These are phyloP conservation scores for Rhynchotus rufescens DNA, from an alignment of 2,797 vertebrate genomes.

Conservation along the genomic window DNA sequence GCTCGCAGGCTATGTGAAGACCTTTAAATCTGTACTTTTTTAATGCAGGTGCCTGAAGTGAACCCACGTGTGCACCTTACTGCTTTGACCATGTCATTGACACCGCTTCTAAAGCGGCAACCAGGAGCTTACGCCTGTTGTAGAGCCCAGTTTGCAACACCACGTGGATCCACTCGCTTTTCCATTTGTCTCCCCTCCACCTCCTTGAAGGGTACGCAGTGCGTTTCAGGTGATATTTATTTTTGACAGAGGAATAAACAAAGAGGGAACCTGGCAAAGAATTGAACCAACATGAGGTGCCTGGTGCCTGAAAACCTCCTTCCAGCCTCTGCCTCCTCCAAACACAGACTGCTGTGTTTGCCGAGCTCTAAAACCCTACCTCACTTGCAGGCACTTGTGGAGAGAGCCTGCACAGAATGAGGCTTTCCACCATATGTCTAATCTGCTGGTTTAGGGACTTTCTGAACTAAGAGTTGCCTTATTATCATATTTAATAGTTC, in stretches of 20 bases:
- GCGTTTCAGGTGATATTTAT: background rate
- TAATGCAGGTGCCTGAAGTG: background rate
- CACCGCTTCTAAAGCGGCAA: background rate
- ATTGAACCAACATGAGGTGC: background rate
- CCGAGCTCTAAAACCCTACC: background rate
- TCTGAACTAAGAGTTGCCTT: background rate
- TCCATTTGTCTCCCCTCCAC: background rate
- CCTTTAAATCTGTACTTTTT: background rate
- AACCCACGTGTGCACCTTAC: background rate
- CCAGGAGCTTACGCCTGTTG: rapidly evolving
- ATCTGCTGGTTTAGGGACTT: background rate
- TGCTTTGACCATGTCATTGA: background rate
- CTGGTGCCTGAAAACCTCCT: background rate
- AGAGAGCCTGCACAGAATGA: background rate
- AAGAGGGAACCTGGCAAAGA: background rate
- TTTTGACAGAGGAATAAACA: background rate
- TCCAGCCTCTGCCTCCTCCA: background rate
- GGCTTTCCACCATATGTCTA: background rate
- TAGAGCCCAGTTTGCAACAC: background rate
- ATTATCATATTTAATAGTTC: background rate
- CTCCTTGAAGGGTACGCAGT: background rate
- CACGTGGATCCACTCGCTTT: background rate
- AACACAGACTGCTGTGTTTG: background rate
- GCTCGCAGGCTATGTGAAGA: background rate
- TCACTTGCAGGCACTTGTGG: background rate